Evolutionary conservation across 1,140 invertebrate genomes (phyloP), one percentile per base, ranked within the genome.

Genomic region (Drosophila arawakana): DNA sequence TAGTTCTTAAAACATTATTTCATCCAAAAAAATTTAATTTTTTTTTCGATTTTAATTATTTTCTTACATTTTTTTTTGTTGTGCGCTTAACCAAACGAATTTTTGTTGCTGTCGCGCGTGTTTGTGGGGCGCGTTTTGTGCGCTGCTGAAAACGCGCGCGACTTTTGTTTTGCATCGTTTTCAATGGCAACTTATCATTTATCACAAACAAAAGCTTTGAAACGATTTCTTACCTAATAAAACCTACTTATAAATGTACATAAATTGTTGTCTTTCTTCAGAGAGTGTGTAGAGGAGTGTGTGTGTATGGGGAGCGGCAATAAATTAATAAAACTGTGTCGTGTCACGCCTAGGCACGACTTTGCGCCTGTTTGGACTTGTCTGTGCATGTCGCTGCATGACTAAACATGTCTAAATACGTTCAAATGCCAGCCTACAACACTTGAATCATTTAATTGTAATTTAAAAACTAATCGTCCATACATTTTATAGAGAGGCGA

Each of bases 181-280:
- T 30, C n/a, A 66, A 18, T 43, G 49, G 11, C 57, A 59, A 59
- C 25, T 59, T 59, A 41, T 34, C 61, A 54, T 63, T 54, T 37
- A 54, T 34, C 50, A 35, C 34, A 54, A 54, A 43, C 37, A 59
- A 47, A 60, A 7, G 49, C 49, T 50, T 50, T 50, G n/a, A 59
- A 68, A 63, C 72, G 78, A 82, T 86, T 81, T 76, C 79, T 88
- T 86, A 86, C 76, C 72, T 67, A 86, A 86, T 86, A 86, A 86
- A 86, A 58, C 25, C 78, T 57, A 79, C 60, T 81, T 78, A 82
- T 83, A 77, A 71, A 85, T 85, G 83, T 88, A 73, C 78, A 88
- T 85, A 86, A 70, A 78, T 59, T 62, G 58, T 15, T 15, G 50
- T 54, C 30, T 54, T 30, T 37, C 34, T 18, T 11, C 10, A 11